Evolutionary conservation across 2,888 invertebrate genomes (phyloP), one percentile per base, ranked within the genome.

Genomic region (Rhaphigaster nebulosa): DNA sequence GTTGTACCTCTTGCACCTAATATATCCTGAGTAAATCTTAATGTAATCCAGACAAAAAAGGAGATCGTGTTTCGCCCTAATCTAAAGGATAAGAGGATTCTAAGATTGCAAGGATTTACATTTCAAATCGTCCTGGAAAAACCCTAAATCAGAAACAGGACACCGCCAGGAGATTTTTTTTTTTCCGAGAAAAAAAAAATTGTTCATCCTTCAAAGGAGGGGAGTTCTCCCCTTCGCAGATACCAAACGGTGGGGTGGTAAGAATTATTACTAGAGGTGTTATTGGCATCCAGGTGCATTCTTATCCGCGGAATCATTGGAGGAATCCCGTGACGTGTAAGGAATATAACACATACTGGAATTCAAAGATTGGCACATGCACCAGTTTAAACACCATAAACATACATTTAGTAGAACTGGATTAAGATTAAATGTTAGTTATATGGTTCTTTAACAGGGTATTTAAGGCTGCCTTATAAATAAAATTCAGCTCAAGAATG

Each of bases 81-180:
- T 76, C 70, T 38, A 20, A 76, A 76, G 70, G 38, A 76, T 76
- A 76, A 76, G 38, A 38, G 26, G 70, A 76, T 76, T 29, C 70
- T 6, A 8, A 38, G 20, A 76, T 38, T 76, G 70, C 38, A 38
- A 76, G 38, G 70, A 76, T 76, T 76, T 76, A 76, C 70, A 76
- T 76, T 76, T 76, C 70, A 76, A 76, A 76, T 76, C 70, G 70
- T 76, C 70, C 70, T 76, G 70, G 70, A 76, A 76, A 29, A 76
- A 15, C 70, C 38, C 70, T 76, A 76, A 76, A 76, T 76, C 70
- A 76, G 70, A 76, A 76, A 76, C 70, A 76, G 23, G 38, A 76
- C 70, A 76, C 70, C 70, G 70, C 8, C 70, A 20, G 70, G 70
- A 38, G 70, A 34, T 29, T 70, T 70, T 70, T 76, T 76, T 20